Evolutionary conservation across 2,888 invertebrate genomes (phyloP), one percentile per base, ranked within the genome.

Genomic region (Phaonia tiefii): DNA sequence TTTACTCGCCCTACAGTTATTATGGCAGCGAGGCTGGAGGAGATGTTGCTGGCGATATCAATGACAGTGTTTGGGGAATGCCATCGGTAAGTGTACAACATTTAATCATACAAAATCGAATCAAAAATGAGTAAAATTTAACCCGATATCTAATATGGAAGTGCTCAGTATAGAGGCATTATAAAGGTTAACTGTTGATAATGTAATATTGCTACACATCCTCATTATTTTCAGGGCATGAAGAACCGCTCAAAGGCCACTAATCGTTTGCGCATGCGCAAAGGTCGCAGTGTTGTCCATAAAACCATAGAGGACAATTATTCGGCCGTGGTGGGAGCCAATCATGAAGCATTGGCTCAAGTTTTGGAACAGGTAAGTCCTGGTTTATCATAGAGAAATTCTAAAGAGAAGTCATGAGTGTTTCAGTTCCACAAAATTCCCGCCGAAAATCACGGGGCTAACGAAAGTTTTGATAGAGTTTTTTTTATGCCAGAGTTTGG

Each of bases 241-340:
- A 90, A 90, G 76, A 88, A 86, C 79, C 88, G 89, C 69, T 85
- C 86, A 78, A 90, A 91, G 86, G 89, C 90, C 7, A 93, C 93
- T 26, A 93, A 93, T 87, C 93, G 94, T 88, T 92, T 96, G 83
- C 92, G 96, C 85, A 94, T 95, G 82, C 93, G 96, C 85, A 95
- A 96, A 90, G 95, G 95, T 69, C 93, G 96, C 79, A 96, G 95
- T 89, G 94, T 96, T 83, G 95, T 96, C 79, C 96, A 96, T 89
- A 95, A 94, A 87, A 96, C 94, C 89, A 92, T 97, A 83, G 97
- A 97, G 88, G 97, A 97, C 88, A 97, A 97, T 91, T 97, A 97
- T 88, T 96, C 96, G 17, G 97, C 97, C 51, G 96, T 97, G 42
- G 95, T 97, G 83, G 95, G 96, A 44, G 96, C 97, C 81, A 97